Percentiles rank a stretch among this genome's conserved stretches.
phyloP scores from a whole-genome alignment of 2,888 invertebrate genomes.

The Agrotis puta region DNA sequence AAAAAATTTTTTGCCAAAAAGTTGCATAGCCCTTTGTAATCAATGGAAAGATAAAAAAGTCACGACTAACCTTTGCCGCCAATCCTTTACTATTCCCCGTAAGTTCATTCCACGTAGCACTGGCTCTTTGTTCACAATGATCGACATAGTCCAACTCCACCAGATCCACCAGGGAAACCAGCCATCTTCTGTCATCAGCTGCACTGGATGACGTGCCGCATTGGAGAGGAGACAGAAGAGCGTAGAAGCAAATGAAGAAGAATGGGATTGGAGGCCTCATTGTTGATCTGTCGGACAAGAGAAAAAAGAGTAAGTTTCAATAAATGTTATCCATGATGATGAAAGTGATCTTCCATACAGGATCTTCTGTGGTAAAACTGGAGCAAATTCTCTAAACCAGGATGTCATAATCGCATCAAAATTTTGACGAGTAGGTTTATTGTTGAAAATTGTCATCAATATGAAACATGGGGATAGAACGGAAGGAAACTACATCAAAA shows the following conservation, averaged over 20 bases:
- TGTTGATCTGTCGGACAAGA: slow-evolving; percentile 73
- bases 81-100: slow-evolving; percentile 79
- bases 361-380: too few relatives aligned
- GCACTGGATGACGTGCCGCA: slow-evolving; percentile 81
- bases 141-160: slow-evolving; percentile 89
- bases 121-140: slow-evolving; percentile 83
- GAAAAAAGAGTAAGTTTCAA: slow-evolving; percentile 3
- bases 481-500: background rate
- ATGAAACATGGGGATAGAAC: background rate
- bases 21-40: too few relatives aligned
- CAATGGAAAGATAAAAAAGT: too few relatives aligned
- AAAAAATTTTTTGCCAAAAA: too few relatives aligned
- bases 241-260: slow-evolving; percentile 77
- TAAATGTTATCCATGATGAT: too few relatives aligned
- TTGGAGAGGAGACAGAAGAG: slow-evolving; percentile 75
- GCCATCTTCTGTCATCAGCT: slow-evolving; percentile 80
- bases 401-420: background rate
- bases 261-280: slow-evolving; percentile 80
- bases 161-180: slow-evolving; percentile 83
- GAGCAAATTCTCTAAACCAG: background rate
- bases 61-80: slow-evolving; percentile 75
- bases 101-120: slow-evolving; percentile 85
- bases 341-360: background rate
- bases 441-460: background rate
- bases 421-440: background rate